Percentiles rank a stretch among this genome's conserved stretches.
Conservation (phyloP, 1,140 invertebrate species). For the Odontomachus brunneus region DNA sequence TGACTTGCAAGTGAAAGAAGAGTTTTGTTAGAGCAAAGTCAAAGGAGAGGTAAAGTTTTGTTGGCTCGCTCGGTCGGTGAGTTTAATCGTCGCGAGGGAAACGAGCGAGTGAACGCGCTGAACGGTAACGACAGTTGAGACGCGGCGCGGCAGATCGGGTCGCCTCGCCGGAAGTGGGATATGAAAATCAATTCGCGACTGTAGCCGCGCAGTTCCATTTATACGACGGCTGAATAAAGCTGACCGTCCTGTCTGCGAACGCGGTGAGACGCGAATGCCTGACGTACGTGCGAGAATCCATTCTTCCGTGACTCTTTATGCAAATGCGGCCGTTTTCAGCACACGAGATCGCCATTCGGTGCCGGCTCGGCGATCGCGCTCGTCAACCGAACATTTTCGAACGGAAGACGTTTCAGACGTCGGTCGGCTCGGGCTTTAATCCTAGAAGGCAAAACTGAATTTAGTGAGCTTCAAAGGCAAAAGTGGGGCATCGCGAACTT, state of each 20-base stretch:
- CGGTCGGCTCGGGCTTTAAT: conserved; percentile 8
- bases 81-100: conserved; percentile 19
- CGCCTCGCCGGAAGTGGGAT: conserved; percentile 25
- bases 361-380: conserved; percentile 36
- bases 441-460: too few species aligned
- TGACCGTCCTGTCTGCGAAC: neutral
- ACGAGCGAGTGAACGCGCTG: conserved; percentile 14
- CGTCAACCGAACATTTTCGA: conserved; percentile 49
- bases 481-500: too few species aligned
- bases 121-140: conserved; percentile 29
- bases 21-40: neutral
- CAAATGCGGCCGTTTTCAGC: conserved; percentile 54
- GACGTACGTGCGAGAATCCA: conserved; percentile 50
- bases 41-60: conserved; percentile 7
- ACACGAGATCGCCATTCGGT: conserved; percentile 54
- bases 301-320: conserved; percentile 72
- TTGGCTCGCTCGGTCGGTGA: conserved; percentile 7
- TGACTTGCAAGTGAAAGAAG: neutral
- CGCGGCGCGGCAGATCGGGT: conserved; percentile 44
- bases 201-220: conserved; percentile 37
- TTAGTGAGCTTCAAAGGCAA: too few species aligned
- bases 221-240: conserved; percentile 57
- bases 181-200: conserved; percentile 63
- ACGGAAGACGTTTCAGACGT: conserved; percentile 41
- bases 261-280: neutral